Percentiles rank a stretch among this genome's conserved stretches.
Evolutionary conservation across 2,797 vertebrate genomes (phyloP).

Genomic region (Tympanoctomys barrerae): DNA sequence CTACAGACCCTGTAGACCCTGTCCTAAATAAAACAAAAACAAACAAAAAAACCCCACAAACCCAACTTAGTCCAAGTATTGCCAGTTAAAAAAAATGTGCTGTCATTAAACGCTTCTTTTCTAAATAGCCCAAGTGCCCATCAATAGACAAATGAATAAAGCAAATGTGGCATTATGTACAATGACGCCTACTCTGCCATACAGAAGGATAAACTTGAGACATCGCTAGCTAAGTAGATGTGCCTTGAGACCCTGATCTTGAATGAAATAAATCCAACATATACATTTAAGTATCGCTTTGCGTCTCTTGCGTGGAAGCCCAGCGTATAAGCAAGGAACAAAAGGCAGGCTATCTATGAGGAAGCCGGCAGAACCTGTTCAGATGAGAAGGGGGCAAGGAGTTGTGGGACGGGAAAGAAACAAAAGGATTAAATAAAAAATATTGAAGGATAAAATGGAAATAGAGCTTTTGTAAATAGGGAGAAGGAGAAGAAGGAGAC

Average conservation of each 20-base stretch:
- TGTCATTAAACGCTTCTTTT: neutral
- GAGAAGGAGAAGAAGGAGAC: neutral
- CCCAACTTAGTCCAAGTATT: neutral
- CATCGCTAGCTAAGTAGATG: neutral
- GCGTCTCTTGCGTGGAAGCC: neutral
- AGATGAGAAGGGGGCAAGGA: neutral
- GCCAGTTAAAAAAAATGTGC: constrained; percentile 20
- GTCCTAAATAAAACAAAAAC: too few relatives aligned
- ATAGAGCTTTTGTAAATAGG: neutral
- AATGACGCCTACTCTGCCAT: neutral
- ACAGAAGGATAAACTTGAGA: neutral
- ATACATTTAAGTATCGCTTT: neutral
- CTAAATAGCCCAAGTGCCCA: neutral
- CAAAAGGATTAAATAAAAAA: neutral
- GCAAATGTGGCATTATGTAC: neutral
- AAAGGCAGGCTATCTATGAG: neutral
- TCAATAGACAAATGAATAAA: neutral
- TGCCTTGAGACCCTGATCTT: neutral
- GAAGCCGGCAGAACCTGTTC: too few relatives aligned
- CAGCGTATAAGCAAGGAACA: neutral
- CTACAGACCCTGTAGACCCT: too few relatives aligned
- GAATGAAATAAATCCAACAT: neutral
- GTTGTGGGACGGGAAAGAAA: neutral
- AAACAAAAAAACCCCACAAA: too few relatives aligned
- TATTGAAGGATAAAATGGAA: neutral